These are phyloP conservation scores for Harpagifer antarcticus DNA, from an alignment of 2,797 vertebrate species.

Conservation along the genomic window DNA sequence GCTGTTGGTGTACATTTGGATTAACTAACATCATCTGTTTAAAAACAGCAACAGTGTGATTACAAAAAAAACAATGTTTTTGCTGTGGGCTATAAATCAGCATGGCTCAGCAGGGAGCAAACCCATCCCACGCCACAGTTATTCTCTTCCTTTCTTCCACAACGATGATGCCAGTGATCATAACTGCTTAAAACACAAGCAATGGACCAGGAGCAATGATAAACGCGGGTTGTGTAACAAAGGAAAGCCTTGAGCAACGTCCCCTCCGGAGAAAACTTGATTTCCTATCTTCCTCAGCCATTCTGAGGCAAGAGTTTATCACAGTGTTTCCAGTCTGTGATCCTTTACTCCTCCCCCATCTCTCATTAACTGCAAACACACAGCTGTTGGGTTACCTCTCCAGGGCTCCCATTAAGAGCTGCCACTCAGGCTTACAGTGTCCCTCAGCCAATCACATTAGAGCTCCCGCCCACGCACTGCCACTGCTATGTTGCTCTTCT, in stretches of 20 bases:
- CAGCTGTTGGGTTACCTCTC: conserved; percentile 86
- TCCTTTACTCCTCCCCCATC: conserved; percentile 81
- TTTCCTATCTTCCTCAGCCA: conserved; percentile 73
- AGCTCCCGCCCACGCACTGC: conserved; percentile 76
- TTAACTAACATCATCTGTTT: conserved; percentile 49
- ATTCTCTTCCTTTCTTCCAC: conserved; percentile 60
- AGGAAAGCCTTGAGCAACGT: conserved; percentile 74
- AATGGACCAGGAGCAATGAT: conserved; percentile 71
- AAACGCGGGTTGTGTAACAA: conserved; percentile 66
- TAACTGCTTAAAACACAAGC: conserved; percentile 65
- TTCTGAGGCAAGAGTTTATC: conserved; percentile 79
- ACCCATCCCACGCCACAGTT: conserved; percentile 67
- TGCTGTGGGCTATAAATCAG: conserved; percentile 68
- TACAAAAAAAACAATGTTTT: conserved; percentile 52
- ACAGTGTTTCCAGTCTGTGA: conserved; percentile 80
- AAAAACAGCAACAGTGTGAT: conserved; percentile 54
- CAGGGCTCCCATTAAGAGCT: conserved; percentile 86
- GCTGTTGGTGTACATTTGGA: conserved; percentile 19
- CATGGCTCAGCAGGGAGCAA: conserved; percentile 66
- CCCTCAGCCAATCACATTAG: conserved; percentile 82
- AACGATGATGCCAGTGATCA: conserved; percentile 69
- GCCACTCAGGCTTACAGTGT: conserved; percentile 79
- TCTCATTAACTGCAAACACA: conserved; percentile 88
- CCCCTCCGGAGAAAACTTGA: conserved; percentile 78
- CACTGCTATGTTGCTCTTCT: conserved; percentile 54